Evolutionary conservation across 2,113 vertebrate genomes (phyloP), one percentile per base, ranked within the genome.

Genomic region (Cephalopterus ornatus): DNA sequence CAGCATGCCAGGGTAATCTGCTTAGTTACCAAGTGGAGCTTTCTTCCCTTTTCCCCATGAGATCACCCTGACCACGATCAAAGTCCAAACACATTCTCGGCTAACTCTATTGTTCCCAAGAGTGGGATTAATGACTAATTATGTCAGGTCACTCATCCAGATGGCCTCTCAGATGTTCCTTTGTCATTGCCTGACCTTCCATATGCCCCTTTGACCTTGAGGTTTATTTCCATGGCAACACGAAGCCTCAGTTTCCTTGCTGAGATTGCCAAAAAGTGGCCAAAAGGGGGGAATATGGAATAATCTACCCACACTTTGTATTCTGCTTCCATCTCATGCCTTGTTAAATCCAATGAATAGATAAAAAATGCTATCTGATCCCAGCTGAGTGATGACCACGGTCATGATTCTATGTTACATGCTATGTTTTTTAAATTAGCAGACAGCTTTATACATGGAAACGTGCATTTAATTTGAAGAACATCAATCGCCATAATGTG

Each of bases 71-170:
- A 98, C 98, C 98, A 98, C 93, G 98, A 98, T 99, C 98, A 98
- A 98, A 98, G 98, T 98, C 98, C 98, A 98, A 98, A 98, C 98
- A 98, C 97, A 98, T 98, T 98, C 98, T 98, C 96, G 12, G 97
- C 97, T 98, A 98, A 98, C 95, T 96, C 98, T 98, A 98, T 98
- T 98, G 98, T 98, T 98, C 98, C 98, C 98, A 98, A 98, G 98
- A 98, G 98, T 98, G 98, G 98, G 99, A 99, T 99, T 99, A 99
- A 99, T 99, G 98, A 99, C 98, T 99, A 99, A 99, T 99, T 99
- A 99, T 99, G 99, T 99, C 97, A 98, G 99, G 99, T 99, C 99
- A 99, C 99, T 99, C 99, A 98, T 99, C 99, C 99, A 99, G 99
- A 99, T 99, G 99, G 99, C 99, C 99, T 99, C 98, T 98, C 98